Evolutionary conservation across 2,113 vertebrate genomes (phyloP), one percentile per base, ranked within the genome.

Genomic region (Salvelinus sp.): DNA sequence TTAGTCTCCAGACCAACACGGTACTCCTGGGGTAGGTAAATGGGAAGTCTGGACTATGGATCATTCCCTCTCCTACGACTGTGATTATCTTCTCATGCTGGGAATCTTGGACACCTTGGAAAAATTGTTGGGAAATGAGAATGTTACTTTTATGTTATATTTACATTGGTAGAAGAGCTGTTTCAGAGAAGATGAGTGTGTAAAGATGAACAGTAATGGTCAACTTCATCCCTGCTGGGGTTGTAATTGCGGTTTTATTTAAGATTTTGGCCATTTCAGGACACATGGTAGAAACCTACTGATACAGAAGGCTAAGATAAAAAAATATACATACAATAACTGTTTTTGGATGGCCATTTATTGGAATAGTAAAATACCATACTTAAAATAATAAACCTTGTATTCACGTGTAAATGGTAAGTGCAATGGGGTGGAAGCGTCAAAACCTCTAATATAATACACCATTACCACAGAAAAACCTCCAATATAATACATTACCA

Each of bases 41-140:
- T 25, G 97, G 97, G 87, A 99, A 99, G 82, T 95, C 95, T 12
- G 98, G 98, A 83, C 97, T 99, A 76, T 98, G 96, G 88, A 99
- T 86, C 87, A 91, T 94, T 88, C 98, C 98, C 77, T 98, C 97
- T 70, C 91, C 91, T 78, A 95, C 94, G 80, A 98, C 95, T 64
- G 92, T 93, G 82, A 98, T 93, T 86, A 96, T 89, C 93, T 97
- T 97, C 91, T 99, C 98, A 92, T 96, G 95, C 83, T 96, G 95
- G 80, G 96, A 95, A 84, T 98, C 94, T 84, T 98, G 96, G 28
- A 98, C 98, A 74, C 96, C 98, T 99, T 63, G 62, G 14, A 90
- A 74, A 88, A 87, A 90, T 90, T 10, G 90, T 3, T 83, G 3
- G 85, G 3, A 22, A 73, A 44, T 62, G 23, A 16, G 18, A 62